A percentile compares a stretch with the other conserved stretches of the same genome.
Evolutionary conservation across 2,113 vertebrate species (phyloP).

Genomic region (Acanthochromis polyacanthus): DNA sequence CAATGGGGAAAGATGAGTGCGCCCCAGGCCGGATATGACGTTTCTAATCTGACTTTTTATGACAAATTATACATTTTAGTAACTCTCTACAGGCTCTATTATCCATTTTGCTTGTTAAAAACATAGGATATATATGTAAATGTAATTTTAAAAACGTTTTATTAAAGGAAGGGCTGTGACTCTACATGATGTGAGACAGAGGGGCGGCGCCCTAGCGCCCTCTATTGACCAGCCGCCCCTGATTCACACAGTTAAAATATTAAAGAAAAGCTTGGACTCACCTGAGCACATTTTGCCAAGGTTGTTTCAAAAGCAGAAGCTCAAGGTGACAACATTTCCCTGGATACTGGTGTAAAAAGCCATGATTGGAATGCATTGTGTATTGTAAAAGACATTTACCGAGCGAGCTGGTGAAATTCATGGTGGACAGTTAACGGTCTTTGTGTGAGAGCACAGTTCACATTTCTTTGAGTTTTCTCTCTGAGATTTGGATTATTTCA

Average conservation of each 20-base stretch:
- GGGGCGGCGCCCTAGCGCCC: no score
- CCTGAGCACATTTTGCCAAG: neutral
- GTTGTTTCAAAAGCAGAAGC: conserved; percentile 3
- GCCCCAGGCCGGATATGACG: no score
- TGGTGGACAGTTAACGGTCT: conserved; percentile 38
- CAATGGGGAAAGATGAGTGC: no score
- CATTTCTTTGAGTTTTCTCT: neutral
- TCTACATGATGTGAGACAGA: no score
- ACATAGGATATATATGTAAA: no score
- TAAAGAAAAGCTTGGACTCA: neutral
- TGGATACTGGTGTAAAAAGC: conserved; percentile 16
- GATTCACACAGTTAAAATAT: conserved; percentile 2
- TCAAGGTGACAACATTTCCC: neutral
- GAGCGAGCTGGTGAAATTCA: neutral
- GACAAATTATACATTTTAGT: no score
- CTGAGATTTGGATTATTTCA: neutral
- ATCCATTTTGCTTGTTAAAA: no score
- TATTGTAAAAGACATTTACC: conserved; percentile 37
- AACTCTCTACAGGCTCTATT: no score
- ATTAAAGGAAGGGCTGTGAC: no score
- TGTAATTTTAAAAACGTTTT: no score
- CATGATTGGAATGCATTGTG: conserved; percentile 40
- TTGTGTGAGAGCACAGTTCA: neutral
- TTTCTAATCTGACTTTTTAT: no score
- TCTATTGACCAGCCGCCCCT: no score